Evolutionary conservation across 2,888 invertebrate genomes (phyloP).

Genomic region (Coecobrya sp.): DNA sequence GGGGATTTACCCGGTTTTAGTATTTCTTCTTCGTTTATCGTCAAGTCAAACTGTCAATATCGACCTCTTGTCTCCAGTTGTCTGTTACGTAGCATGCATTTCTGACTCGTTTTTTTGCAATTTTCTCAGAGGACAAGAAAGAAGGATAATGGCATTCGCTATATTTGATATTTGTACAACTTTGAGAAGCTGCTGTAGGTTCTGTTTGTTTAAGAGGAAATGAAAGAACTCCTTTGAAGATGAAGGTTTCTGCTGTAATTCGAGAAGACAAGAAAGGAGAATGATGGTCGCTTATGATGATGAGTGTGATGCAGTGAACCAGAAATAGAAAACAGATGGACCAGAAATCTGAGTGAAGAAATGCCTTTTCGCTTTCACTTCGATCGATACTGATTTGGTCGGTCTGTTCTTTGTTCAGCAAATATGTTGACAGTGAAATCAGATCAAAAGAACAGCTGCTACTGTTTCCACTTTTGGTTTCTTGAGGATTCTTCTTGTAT

Average conservation of each 20-base stretch:
- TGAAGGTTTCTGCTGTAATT: neutral
- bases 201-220: constrained; percentile 38
- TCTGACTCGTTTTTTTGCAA: constrained; percentile 21
- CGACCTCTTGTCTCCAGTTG: neutral
- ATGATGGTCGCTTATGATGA: constrained; percentile 19
- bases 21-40: neutral
- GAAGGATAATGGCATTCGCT: constrained; percentile 19
- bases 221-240: neutral
- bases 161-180: constrained; percentile 22
- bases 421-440: constrained; percentile 34
- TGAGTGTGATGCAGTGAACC: constrained; percentile 19
- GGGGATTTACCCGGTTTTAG: constrained; percentile 12
- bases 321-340: constrained; percentile 45
- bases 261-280: neutral
- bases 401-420: neutral
- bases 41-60: constrained; percentile 44
- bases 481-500: neutral
- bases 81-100: neutral
- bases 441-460: constrained; percentile 45
- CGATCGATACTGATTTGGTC: constrained; percentile 9
- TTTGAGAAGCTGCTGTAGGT: neutral
- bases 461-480: neutral
- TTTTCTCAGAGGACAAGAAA: neutral
- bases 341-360: constrained; percentile 41
- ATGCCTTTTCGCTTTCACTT: neutral